These are phyloP conservation scores for Eulemur albifrons DNA, from an alignment of 2,797 vertebrate species.

Conservation along the genomic window DNA sequence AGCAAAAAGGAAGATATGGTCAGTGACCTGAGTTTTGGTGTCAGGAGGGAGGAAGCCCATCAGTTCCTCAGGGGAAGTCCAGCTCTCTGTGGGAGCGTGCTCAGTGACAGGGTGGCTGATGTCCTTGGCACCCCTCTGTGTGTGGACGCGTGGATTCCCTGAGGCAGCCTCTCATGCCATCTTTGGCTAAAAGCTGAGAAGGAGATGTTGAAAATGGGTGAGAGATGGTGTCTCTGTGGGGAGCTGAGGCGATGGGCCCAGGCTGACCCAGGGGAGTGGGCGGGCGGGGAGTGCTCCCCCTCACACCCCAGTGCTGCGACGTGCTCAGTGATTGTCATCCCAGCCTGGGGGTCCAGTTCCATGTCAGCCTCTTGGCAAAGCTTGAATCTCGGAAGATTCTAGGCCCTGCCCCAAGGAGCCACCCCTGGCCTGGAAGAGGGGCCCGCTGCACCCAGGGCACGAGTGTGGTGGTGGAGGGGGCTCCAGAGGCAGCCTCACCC, in stretches of 20 bases:
- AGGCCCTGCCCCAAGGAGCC: neutral
- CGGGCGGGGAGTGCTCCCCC: rapidly evolving
- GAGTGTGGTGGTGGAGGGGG: neutral
- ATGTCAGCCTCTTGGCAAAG: neutral
- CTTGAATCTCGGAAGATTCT: neutral
- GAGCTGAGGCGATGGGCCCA: rapidly evolving
- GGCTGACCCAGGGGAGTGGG: rapidly evolving
- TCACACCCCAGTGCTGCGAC: rapidly evolving
- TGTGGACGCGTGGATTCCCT: neutral
- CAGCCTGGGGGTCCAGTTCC: neutral
- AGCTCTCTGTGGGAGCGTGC: neutral
- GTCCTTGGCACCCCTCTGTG: neutral
- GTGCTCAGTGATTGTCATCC: neutral
- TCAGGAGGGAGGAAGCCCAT: neutral
- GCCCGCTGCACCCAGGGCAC: neutral
- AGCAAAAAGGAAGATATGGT: constrained; percentile 23
- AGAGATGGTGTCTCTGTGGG: neutral
- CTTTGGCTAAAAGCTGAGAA: neutral
- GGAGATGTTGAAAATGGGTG: neutral
- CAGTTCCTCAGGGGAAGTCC: neutral
- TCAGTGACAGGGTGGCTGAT: neutral
- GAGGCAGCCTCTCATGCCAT: neutral
- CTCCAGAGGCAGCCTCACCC: neutral
- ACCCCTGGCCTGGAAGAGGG: neutral
- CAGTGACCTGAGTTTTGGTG: neutral